Base-by-base conservation (phyloP, 1,140 invertebrate species). In the Orussus abietinus region DNA sequence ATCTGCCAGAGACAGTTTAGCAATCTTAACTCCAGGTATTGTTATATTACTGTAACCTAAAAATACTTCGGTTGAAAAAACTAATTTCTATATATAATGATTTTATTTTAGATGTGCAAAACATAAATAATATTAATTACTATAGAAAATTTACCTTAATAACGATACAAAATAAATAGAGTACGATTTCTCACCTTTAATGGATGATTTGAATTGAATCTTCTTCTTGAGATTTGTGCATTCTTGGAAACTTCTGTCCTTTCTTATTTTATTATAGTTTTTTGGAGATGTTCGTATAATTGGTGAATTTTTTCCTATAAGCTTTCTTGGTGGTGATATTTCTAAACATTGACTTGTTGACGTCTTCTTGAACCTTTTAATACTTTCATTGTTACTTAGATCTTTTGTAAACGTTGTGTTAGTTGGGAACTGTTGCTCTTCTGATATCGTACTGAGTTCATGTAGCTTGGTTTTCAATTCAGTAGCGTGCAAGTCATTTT, bases 1-100 rank as follows among this genome's bases (percentile, higher is more conserved):
- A 20, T 48, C 51, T 7, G 50, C 11, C 14, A 51, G 38, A 4
- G 60, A 65, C 4, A 64, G 37, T 35, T 61, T 64, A 4, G 57
- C 37, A 2, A 66, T 47, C 40, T 48, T 57, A 3, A 68, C 60
- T 21, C 54, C 59, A 21, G 57, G 52, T 22, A 63, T 59, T 19
- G 47, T 47, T 5, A 49, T 21, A 32, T 36, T 49, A 9, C 34
- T 51, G 9, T 36, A 50, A 55, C 15, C 6, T 40, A 40, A 49
- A 45, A 22, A 39, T 43, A 48, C 36, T 21, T 26, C 18, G 46
- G 5, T 36, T 32, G 10, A 43, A 38, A 28, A 17, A n/a, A n/a
- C n/a, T n/a, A n/a, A n/a, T n/a, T n/a, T n/a, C n/a, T n/a, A n/a
- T n/a, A n/a, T n/a, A n/a, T n/a, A n/a, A n/a, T n/a, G n/a, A 38